Conservation (phyloP, 2,888 invertebrate genomes). For the Phyto melanocephala region DNA sequence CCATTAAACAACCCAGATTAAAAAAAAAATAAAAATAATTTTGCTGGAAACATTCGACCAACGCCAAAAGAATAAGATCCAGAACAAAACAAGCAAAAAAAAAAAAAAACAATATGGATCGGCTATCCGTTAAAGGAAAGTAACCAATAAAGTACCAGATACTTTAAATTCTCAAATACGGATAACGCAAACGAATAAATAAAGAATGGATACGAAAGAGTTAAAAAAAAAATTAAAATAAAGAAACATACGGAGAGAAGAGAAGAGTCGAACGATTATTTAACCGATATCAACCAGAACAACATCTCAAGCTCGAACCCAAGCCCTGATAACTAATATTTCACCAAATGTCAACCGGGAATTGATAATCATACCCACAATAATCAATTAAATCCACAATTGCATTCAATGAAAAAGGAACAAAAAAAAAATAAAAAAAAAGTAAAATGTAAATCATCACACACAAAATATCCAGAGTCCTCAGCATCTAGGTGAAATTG, state of each 20-base stretch:
- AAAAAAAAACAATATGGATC: neutral
- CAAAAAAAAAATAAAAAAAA: neutral
- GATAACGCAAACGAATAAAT: too few relatives aligned
- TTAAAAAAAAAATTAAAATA: neutral
- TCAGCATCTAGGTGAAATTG: neutral
- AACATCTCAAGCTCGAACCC: slow-evolving; percentile 16
- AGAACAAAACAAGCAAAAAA: neutral
- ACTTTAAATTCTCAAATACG: too few relatives aligned
- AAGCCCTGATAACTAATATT: neutral
- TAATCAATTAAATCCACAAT: neutral
- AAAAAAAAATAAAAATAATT: neutral
- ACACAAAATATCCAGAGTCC: slow-evolving; percentile 1
- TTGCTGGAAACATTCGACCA: neutral
- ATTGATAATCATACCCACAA: neutral
- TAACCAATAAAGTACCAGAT: too few relatives aligned
- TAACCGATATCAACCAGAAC: neutral
- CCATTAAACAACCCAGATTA: too few relatives aligned
- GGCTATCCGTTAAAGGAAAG: too few relatives aligned
- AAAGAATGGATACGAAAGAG: neutral
- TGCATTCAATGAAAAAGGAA: neutral
- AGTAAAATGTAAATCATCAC: neutral
- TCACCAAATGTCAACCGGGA: neutral
- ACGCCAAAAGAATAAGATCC: neutral
- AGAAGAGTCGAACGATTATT: neutral
- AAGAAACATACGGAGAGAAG: too few relatives aligned